Evolutionary conservation across 2,113 vertebrate species (phyloP).

Genomic region (Ramphastos sulfuratus): DNA sequence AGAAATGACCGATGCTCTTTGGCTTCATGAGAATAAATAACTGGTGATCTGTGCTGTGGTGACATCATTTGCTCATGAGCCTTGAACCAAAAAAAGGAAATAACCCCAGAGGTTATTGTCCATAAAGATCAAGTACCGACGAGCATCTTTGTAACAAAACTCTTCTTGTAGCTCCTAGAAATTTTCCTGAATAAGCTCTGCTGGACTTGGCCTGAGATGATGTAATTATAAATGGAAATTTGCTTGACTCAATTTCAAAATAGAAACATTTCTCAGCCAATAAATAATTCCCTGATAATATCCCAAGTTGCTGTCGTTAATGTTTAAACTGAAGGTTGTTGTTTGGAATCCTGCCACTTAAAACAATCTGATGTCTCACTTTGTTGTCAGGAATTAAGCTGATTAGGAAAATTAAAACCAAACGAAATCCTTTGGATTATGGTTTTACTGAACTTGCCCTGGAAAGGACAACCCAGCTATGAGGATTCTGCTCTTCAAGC

Average conservation of each 20-base stretch:
- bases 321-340: not conserved
- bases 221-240: not conserved
- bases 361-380: not conserved
- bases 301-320: not conserved
- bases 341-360: not conserved
- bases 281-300: not conserved
- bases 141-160: not conserved
- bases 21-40: not conserved
- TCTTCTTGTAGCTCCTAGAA: not conserved
- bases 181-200: not conserved
- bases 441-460: not conserved
- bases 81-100: not conserved
- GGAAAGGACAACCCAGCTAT: not conserved
- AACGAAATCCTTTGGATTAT: not conserved
- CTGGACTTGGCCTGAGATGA: not conserved
- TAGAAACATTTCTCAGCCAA: not conserved
- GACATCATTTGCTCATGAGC: not conserved
- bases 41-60: not conserved
- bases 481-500: not conserved
- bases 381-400: slow-evolving; percentile 30
- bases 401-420: slow-evolving; percentile 6
- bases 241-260: not conserved
- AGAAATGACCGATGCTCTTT: not conserved
- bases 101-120: not conserved
- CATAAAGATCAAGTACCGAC: not conserved